Base-by-base conservation (phyloP, 2,888 invertebrate genomes). In the Rhodophaea formosa region DNA sequence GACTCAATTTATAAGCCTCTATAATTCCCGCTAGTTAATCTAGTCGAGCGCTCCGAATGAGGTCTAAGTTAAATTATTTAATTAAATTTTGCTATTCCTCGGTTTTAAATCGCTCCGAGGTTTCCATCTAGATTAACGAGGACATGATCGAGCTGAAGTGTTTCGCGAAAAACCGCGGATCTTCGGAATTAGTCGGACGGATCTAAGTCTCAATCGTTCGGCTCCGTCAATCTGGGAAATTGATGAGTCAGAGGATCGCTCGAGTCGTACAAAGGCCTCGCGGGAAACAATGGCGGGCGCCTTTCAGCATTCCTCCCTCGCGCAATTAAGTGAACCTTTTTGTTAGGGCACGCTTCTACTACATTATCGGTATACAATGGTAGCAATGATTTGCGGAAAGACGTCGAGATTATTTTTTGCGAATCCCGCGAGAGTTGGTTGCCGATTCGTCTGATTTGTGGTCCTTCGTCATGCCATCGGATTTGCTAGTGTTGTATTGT, bases 311-410 rank as follows among this genome's bases (percentile, higher is more conserved):
- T 79, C 82, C 82, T 82, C 86, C 88, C 83, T 72, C 75, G 76
- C 72, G 84, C 89, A 89, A 91, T 91, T 91, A 89, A 87, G 85
- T 82, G 85, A 82, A 78, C 80, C 86, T 91, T 89, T 91, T 86
- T 88, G 88, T 84, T 82, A 75, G 72, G 69, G 68, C 73, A 69
- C 80, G 80, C 75, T 83, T 82, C 80, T 77, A 86, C 85, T 88
- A 84, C 83, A 88, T 90, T 89, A 89, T 86, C 80, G 78, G 78
- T 71, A 79, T 80, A 90, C 90, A 91, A 91, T 86, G 82, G 82
- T 75, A 69, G 77, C 77, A 78, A 85, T 91, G 90, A 91, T 83
- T 91, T 89, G 90, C 90, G 84, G 82, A 86, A 88, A 86, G 76
- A 72, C 71, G 76, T 72, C 62, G 74, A 79, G 84, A 87, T 86